Evolutionary conservation across 2,888 invertebrate genomes (phyloP), one percentile per base, ranked within the genome.

Genomic region (Xestia ashworthii): DNA sequence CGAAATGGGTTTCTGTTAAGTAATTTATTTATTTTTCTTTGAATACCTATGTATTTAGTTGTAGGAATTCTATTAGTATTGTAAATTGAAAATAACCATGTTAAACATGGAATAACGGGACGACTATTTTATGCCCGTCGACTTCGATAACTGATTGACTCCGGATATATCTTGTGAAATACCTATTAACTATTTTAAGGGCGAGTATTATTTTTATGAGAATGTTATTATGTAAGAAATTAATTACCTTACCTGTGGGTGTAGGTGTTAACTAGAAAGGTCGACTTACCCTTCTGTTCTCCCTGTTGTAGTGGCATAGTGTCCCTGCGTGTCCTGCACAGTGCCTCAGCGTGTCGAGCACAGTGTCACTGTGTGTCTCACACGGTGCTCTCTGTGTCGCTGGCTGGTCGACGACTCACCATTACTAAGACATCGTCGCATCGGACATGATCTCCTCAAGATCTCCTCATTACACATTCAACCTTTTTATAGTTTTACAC

Each of bases 361-460:
- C 38, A 2, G 46, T 41, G 25, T 6, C 60, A 5, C 5, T 22
- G 44, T n/a, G 77, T 50, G 41, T 32, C 1, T 14, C 3, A 11
- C 76, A n/a, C 25, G 12, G 50, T 44, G 71, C 16, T 5, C 41
- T 14, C 11, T 3, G 55, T 4, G 67, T 22, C n/a, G 60, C 14
- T 2, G 11, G 38, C 60, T 84, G 38, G 58, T 46, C 75, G 70
- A 4, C 55, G 64, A 25, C 60, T 46, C 68, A 44, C 41, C 71
- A 82, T 41, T 75, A 16, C n/a, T n/a, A 60, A 48, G 71, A 44
- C 25, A 38, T 11, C 82, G 55, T 55, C 82, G 71, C 50, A 16
- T 64, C 82, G 44, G 82, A 68, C 55, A 82, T 82, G 58, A 71
- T 79, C 78, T 82, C 32, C 72, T 53, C 67, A 19, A 46, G 19